Base-by-base conservation (phyloP, 2,888 invertebrate species). In the Siphonodentalium dalli region DNA sequence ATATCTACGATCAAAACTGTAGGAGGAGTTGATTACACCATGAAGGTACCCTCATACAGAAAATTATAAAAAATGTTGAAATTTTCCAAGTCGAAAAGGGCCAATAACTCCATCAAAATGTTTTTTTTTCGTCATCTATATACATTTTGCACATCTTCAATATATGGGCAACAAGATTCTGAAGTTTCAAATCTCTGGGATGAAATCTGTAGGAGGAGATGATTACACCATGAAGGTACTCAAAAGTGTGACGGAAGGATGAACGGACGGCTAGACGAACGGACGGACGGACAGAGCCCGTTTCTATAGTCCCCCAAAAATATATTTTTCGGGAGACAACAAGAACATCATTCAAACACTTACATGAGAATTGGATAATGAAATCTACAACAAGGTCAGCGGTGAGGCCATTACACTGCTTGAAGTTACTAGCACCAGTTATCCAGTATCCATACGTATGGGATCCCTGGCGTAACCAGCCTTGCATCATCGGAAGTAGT, bases 361-460 rank as follows among this genome's bases (percentile, higher is more conserved):
- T 85, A 83, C 88, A 87, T 78, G 89, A 88, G 31, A 92, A 85
- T 69, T 89, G 88, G 65, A 88, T 88, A 29, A 94, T 83, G 68
- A 92, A 92, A 71, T 92, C 89, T 0, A 95, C 95, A 29, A 94
- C 88, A 27, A 94, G 85, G 75, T 96, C 95, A 0, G 93, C 92
- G 11, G 93, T 90, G 82, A 94, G 88, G 8, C 96, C 95, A 74
- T 92, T 92, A 75, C 93, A 94, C 77, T 96, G 95, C 76, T 95
- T 95, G 75, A 95, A 95, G 80, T 93, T 94, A 61, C 92, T 89
- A 88, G 60, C 89, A 87, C 61, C 88, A 85, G 64, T 61, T 21
- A 78, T 74, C 77, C 78, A 80, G 67, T 73, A 76, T 34, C 72
- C 70, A 65, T 87, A 87, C 6, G 88, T 87, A 55, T 72, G 73